Conservation (phyloP, 2,797 vertebrate species). For the Phataginus tricuspis region DNA sequence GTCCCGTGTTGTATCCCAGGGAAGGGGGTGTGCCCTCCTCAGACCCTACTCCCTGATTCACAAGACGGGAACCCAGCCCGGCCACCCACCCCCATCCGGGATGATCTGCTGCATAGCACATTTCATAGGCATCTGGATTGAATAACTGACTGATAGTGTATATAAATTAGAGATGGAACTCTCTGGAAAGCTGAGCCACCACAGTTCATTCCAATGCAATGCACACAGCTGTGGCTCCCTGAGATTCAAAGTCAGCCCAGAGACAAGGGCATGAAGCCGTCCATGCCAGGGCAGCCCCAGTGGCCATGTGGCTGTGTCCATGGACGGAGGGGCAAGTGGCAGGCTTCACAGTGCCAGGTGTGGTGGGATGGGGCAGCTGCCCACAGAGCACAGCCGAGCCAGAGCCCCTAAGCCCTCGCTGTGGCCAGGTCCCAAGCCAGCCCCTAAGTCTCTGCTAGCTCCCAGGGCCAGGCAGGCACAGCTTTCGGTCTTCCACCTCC, state of each 20-base stretch:
- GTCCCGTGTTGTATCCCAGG: neutral
- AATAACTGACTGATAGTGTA: neutral
- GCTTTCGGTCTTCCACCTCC: neutral
- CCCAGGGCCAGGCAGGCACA: neutral
- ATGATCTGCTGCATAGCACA: rapidly evolving
- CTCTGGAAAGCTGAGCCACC: neutral
- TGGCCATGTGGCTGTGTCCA: neutral
- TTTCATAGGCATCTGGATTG: constrained; percentile 56
- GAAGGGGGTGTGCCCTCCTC: neutral
- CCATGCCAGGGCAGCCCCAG: rapidly evolving
- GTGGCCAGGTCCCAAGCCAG: neutral
- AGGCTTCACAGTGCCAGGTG: rapidly evolving
- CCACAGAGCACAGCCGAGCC: neutral
- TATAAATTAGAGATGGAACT: neutral
- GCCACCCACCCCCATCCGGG: neutral
- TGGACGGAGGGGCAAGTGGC: neutral
- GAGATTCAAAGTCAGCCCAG: neutral
- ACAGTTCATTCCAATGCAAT: neutral
- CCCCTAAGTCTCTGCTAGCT: neutral
- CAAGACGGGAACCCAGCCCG: neutral
- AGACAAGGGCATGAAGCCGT: neutral
- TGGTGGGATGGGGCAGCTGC: neutral
- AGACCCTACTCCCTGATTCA: neutral
- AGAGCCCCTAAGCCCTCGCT: neutral
- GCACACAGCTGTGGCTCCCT: neutral